Percentiles rank a stretch among this genome's conserved stretches.
Conservation (phyloP, 2,888 invertebrate genomes). For the Clistopyga incitator region DNA sequence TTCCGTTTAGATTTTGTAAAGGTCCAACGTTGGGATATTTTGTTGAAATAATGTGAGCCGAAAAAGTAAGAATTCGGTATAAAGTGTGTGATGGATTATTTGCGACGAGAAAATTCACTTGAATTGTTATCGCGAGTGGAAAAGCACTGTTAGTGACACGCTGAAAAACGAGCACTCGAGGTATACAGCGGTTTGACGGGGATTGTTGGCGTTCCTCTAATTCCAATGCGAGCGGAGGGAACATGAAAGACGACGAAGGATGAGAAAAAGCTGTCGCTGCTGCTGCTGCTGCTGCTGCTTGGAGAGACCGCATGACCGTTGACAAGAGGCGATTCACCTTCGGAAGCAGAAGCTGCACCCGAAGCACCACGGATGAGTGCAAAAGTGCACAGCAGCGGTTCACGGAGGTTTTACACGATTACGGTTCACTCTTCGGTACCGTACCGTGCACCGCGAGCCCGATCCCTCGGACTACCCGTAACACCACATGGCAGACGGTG, state of each 20-base stretch:
- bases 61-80: too few species aligned
- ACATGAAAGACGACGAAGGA: neutral
- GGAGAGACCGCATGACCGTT: conserved; percentile 10
- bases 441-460: conserved; percentile 33
- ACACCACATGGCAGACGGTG: conserved; percentile 44
- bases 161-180: neutral
- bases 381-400: conserved; percentile 34
- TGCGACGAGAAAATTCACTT: neutral
- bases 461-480: conserved; percentile 6
- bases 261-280: conserved; percentile 15
- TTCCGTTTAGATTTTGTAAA: too few species aligned
- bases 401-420: conserved; percentile 46
- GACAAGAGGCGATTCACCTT: conserved; percentile 11
- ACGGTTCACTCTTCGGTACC: conserved; percentile 47
- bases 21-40: too few species aligned
- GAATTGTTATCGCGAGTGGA: neutral
- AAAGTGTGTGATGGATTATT: neutral
- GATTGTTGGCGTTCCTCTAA: conserved; percentile 15
- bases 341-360: neutral
- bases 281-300: conserved; percentile 1
- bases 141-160: neutral
- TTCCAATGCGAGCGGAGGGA: conserved; percentile 13
- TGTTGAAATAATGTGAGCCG: too few species aligned
- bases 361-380: conserved; percentile 20
- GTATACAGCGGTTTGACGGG: neutral